Evolutionary conservation across 2,888 invertebrate genomes (phyloP).

Genomic region (Melanostoma mellinum): DNA sequence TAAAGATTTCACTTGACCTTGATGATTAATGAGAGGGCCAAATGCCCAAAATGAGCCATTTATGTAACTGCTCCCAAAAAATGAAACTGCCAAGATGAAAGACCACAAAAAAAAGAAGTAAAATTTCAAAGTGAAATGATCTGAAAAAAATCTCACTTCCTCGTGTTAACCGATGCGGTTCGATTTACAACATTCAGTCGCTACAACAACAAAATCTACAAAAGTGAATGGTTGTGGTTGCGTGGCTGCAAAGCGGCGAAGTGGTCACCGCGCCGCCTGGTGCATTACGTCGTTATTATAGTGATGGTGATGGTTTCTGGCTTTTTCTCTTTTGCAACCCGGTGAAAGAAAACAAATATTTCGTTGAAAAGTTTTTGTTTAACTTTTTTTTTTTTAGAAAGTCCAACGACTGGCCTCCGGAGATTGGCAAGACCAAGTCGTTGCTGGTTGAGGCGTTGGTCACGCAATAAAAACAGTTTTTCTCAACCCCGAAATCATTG

Average conservation of each 20-base stretch:
- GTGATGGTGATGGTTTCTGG: constrained; percentile 19
- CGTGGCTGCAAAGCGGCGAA: constrained; percentile 38
- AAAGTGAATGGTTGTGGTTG: constrained; percentile 70
- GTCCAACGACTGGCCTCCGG: constrained; percentile 51
- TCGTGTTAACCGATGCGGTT: constrained; percentile 69
- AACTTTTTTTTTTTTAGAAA: constrained; percentile 54
- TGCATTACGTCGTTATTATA: constrained; percentile 60
- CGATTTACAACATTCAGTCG: constrained; percentile 26
- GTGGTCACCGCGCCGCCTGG: constrained; percentile 12
- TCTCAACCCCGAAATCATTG: constrained; percentile 16
- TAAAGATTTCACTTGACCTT: constrained; percentile 69
- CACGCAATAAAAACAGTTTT: constrained; percentile 33
- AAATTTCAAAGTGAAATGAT: constrained; percentile 42
- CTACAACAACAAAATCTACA: constrained; percentile 16
- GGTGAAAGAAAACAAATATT: constrained; percentile 70
- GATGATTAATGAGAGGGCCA: constrained; percentile 53
- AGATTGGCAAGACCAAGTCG: constrained; percentile 41
- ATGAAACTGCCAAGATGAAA: constrained; percentile 30
- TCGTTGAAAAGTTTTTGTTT: constrained; percentile 53
- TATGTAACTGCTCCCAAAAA: constrained; percentile 41
- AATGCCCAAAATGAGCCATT: constrained; percentile 26
- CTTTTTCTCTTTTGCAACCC: constrained; percentile 56
- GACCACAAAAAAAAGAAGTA: constrained; percentile 5
- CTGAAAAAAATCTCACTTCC: constrained; percentile 69
- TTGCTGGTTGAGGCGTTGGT: constrained; percentile 11